Base-by-base conservation (phyloP, 2,888 invertebrate genomes). In the Doris montereyensis region DNA sequence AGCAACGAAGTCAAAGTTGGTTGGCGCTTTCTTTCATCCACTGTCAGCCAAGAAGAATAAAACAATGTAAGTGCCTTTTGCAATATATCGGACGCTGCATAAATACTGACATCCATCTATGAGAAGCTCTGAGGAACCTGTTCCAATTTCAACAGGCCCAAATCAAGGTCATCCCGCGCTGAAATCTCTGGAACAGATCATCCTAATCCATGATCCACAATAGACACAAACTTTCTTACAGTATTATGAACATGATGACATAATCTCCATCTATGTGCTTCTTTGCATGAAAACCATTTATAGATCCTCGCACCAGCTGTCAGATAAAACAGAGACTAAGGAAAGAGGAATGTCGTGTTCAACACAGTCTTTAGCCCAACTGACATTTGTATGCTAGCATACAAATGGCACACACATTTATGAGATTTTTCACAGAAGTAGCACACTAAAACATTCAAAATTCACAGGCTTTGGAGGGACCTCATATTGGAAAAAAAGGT, bases 271-370 rank as follows among this genome's bases (percentile, higher is more conserved):
- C 52, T 2, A 41, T 34, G 24, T 34, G 24, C 3, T 60, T 8
- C 30, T 60, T 75, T 24, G 60, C 34, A 2, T 75, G 32, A 24
- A 75, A 75, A 1, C 75, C 75, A 75, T 10, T 62, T 2, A n/a
- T n/a, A 3, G 28, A 24, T 28, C 75, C 75, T 34, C 75, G 58
- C 75, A 74, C 62, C 21, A 26, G 62, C 2, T 30, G 62, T 75
- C 75, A 13, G 60, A 62, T 2, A 75, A 62, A 3, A 32, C 32
- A 13, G 60, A 60, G 1, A 75, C 34, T 3, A 75, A 17, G 26
- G 41, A 24, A 3, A 74, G 41, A 28, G 74, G 74, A 5, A 74
- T 57, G 3, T 57, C 28, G 41, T 58, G 58, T 30, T 74, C 58
- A 21, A n/a, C 17, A 13, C 52, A 26, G 3, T 57, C 2, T 3